Conservation (phyloP, 92 coral and sea anemone genomes). For the Palythoa grandiflora region DNA sequence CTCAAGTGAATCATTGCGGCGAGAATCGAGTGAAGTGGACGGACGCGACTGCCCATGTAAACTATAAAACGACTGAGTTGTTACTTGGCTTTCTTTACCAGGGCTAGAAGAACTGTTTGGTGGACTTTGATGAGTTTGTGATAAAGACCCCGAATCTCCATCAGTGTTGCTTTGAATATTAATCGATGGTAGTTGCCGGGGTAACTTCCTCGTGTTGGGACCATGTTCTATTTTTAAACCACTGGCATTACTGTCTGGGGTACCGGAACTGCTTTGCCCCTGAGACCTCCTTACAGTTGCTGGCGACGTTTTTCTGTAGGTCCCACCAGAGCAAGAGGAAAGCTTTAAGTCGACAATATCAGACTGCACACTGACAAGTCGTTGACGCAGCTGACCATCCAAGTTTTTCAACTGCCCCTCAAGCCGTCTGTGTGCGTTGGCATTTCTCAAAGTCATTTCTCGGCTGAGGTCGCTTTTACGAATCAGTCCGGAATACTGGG, state of each 20-base stretch:
- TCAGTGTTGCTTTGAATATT: background rate
- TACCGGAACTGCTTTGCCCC: constrained; percentile 28
- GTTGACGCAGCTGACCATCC: constrained; percentile 81
- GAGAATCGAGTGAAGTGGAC: background rate
- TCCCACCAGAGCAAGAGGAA: constrained; percentile 39
- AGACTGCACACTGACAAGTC: constrained; percentile 85
- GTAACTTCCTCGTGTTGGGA: background rate
- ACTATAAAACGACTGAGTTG: background rate
- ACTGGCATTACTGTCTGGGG: background rate
- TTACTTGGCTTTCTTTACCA: background rate
- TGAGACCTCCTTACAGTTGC: background rate
- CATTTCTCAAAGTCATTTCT: constrained; percentile 85
- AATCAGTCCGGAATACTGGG: constrained; percentile 33
- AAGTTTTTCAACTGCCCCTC: constrained; percentile 73
- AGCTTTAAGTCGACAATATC: constrained; percentile 81
- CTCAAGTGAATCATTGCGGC: background rate
- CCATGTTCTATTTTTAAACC: background rate
- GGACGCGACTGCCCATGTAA: background rate
- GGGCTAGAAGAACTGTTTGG: background rate
- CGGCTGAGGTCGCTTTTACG: constrained; percentile 73
- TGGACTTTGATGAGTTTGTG: background rate
- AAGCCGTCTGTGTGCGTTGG: constrained; percentile 83
- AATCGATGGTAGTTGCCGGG: constrained; percentile 1
- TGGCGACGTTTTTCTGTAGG: constrained; percentile 7
- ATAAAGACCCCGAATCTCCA: background rate